These are phyloP conservation scores for Catocala sponsa DNA, from an alignment of 2,888 invertebrate species.

Conservation along the genomic window DNA sequence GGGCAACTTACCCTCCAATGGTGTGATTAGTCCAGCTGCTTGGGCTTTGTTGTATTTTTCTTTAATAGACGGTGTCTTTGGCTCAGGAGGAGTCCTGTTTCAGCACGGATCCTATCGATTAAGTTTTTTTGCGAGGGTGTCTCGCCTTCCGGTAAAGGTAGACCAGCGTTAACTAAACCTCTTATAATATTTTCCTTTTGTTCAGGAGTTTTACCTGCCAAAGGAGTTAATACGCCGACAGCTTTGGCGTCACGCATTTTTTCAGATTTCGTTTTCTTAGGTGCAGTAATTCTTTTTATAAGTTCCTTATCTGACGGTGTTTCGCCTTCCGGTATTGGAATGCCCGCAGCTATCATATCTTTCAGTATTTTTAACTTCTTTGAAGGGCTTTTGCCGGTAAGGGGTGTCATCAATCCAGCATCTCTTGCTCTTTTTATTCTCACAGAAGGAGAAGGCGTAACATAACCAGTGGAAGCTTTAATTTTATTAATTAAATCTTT, in stretches of 20 bases:
- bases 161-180: conserved; percentile 33
- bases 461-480: not conserved
- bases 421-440: no score
- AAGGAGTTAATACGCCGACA: conserved; percentile 14
- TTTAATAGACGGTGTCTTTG: conserved; percentile 28
- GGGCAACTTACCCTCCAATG: conserved; percentile 26
- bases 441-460: not conserved
- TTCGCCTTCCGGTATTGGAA: conserved; percentile 15
- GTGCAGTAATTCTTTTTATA: not conserved
- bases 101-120: conserved; percentile 28
- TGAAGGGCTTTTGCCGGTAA: conserved; percentile 12
- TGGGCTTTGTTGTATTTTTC: conserved; percentile 46
- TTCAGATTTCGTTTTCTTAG: no score
- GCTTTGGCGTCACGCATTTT: conserved; percentile 12
- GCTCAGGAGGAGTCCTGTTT: conserved; percentile 38
- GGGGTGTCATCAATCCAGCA: no score
- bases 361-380: conserved; percentile 23
- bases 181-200: conserved; percentile 30
- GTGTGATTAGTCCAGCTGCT: conserved; percentile 42
- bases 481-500: conserved; percentile 22
- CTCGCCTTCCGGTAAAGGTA: conserved; percentile 23
- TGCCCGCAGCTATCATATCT: conserved; percentile 5
- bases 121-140: conserved; percentile 40
- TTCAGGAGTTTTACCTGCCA: conserved; percentile 15
- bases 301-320: conserved; percentile 29